A percentile compares a stretch with the other conserved stretches of the same genome.
phyloP scores from a whole-genome alignment of 1,140 invertebrate species.

The Atta colombica region DNA sequence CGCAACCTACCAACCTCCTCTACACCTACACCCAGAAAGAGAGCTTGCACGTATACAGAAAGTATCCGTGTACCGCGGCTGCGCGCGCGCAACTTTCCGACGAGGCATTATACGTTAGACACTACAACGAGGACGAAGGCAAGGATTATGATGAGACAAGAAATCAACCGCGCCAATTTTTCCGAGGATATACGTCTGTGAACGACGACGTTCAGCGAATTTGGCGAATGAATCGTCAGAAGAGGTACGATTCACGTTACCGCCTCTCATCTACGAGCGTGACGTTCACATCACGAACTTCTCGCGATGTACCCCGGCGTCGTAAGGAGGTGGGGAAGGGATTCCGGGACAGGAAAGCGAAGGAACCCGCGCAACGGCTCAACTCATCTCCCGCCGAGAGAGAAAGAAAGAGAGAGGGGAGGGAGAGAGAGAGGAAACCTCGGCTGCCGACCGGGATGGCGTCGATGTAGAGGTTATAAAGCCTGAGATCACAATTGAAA shows the following conservation, averaged over 20 bases:
- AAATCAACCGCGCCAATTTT: background rate
- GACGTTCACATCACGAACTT: constrained; percentile 23
- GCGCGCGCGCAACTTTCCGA: constrained; percentile 49
- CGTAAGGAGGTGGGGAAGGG: background rate
- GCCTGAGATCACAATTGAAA: too few species aligned
- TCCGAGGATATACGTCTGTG: background rate
- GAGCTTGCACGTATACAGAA: background rate
- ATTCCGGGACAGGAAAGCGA: background rate
- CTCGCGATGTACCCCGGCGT: constrained; percentile 4
- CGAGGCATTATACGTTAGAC: background rate
- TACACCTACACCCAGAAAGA: constrained; percentile 67
- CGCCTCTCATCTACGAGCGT: constrained; percentile 24
- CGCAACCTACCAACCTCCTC: constrained; percentile 69
- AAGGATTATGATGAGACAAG: background rate
- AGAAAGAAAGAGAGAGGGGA: background rate
- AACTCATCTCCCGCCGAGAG: background rate
- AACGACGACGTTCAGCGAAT: background rate
- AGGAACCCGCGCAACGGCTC: background rate
- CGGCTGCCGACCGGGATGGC: constrained; percentile 1
- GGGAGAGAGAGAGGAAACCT: background rate
- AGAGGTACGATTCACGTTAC: background rate
- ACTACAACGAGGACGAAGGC: background rate
- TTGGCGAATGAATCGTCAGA: background rate
- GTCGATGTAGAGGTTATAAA: constrained; percentile 37
- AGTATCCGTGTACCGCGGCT: background rate